These are phyloP conservation scores for Tineola bisselliella DNA, from an alignment of 2,888 invertebrate genomes.

Conservation along the genomic window DNA sequence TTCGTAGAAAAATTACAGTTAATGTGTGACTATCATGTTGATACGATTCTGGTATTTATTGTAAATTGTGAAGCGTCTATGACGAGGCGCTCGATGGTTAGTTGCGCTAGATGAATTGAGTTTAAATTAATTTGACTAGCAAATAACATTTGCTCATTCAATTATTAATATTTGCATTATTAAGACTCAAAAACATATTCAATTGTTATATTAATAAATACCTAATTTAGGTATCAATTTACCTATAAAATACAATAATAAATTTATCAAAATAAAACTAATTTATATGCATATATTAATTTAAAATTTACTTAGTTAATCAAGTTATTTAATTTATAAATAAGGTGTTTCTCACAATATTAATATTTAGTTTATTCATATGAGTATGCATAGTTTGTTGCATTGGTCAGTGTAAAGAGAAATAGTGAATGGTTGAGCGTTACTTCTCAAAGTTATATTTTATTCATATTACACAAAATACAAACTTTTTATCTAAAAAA, in stretches of 20 bases:
- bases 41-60: too few species aligned
- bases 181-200: too few species aligned
- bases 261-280: background rate
- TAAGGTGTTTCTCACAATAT: background rate
- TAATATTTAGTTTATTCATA: background rate
- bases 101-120: background rate
- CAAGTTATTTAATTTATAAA: background rate
- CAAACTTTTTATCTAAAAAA: too few species aligned
- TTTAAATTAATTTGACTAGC: conserved; percentile 53
- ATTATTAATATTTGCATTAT: background rate
- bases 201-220: background rate
- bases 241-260: conserved; percentile 4
- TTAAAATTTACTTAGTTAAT: background rate
- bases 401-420: background rate
- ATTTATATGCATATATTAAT: background rate
- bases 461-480: too few species aligned
- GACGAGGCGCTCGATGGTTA: too few species aligned
- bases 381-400: background rate
- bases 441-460: too few species aligned
- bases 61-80: too few species aligned
- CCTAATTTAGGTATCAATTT: conserved; percentile 3
- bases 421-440: background rate
- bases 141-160: conserved; percentile 53
- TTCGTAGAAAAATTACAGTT: too few species aligned
- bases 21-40: too few species aligned